Percentiles rank a stretch among this genome's conserved stretches.
Evolutionary conservation across 2,888 invertebrate genomes (phyloP).

Genomic region (Dasypogon diadema): DNA sequence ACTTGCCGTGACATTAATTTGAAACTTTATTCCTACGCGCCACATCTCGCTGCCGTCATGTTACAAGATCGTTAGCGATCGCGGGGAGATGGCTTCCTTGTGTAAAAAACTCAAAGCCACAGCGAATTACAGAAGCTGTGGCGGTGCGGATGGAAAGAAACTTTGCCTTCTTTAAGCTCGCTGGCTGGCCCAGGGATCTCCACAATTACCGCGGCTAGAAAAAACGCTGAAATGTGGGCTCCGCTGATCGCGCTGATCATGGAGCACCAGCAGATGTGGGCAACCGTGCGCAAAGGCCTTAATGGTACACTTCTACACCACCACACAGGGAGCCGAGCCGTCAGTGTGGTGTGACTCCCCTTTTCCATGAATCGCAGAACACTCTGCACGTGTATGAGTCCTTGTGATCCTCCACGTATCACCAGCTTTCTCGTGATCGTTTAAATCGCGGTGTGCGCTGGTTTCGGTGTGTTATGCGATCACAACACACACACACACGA

Average conservation of each 20-base stretch:
- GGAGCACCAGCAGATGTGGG: conserved; percentile 5
- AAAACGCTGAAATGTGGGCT: conserved; percentile 24
- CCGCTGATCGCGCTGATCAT: conserved; percentile 1
- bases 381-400: conserved; percentile 38
- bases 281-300: conserved; percentile 30
- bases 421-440: conserved; percentile 16
- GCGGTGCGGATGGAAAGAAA: conserved; percentile 1
- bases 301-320: conserved; percentile 1
- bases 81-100: conserved; percentile 51
- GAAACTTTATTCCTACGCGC: conserved; percentile 52
- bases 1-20: conserved; percentile 55
- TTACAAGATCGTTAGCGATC: conserved; percentile 15
- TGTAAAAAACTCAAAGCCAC: conserved; percentile 26
- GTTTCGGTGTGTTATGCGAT: too few relatives aligned
- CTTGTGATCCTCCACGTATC: conserved; percentile 44
- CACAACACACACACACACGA: neutral
- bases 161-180: conserved; percentile 17
- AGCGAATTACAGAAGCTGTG: neutral
- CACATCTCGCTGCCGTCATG: conserved; percentile 10
- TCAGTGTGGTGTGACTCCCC: conserved; percentile 26
- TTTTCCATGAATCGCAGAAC: conserved; percentile 17
- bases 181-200: conserved; percentile 11
- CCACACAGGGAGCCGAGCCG: neutral
- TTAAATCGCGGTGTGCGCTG: too few relatives aligned
- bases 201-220: neutral